Conservation (phyloP, 2,888 invertebrate species). For the Strigamia crassipes region DNA sequence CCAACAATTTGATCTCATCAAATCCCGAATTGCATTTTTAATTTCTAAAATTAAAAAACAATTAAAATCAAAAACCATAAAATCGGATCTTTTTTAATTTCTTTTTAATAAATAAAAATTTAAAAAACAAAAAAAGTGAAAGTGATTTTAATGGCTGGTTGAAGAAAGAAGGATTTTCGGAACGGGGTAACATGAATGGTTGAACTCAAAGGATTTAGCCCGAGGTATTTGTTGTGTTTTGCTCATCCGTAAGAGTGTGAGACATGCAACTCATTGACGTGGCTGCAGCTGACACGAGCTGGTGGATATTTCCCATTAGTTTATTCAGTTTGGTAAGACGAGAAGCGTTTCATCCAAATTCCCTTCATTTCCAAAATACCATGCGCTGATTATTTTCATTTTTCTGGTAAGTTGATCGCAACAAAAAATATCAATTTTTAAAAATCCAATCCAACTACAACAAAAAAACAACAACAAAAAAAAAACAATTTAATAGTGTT, state of each 20-base stretch:
- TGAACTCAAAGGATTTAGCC: constrained; percentile 34
- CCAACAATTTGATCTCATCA: neutral
- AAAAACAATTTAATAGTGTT: neutral
- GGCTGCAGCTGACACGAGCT: constrained; percentile 34
- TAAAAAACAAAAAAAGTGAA: neutral
- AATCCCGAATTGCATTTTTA: neutral
- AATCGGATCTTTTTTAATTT: neutral
- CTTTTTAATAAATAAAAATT: neutral
- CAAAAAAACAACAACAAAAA: neutral
- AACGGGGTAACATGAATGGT: neutral
- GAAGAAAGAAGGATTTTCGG: neutral
- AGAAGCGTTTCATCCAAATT: neutral
- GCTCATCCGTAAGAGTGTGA: constrained; percentile 7
- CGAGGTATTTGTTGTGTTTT: constrained; percentile 37
- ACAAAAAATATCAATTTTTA: neutral
- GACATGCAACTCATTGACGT: constrained; percentile 37
- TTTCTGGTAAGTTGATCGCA: neutral
- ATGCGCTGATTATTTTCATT: neutral
- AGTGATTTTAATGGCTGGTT: neutral
- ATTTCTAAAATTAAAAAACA: neutral
- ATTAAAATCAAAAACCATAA: neutral
- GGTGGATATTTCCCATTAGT: neutral
- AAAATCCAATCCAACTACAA: too few relatives aligned
- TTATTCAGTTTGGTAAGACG: neutral
- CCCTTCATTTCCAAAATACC: constrained; percentile 14